Base-by-base conservation (phyloP, 1,140 invertebrate genomes). In the Lepidurus arcticus region DNA sequence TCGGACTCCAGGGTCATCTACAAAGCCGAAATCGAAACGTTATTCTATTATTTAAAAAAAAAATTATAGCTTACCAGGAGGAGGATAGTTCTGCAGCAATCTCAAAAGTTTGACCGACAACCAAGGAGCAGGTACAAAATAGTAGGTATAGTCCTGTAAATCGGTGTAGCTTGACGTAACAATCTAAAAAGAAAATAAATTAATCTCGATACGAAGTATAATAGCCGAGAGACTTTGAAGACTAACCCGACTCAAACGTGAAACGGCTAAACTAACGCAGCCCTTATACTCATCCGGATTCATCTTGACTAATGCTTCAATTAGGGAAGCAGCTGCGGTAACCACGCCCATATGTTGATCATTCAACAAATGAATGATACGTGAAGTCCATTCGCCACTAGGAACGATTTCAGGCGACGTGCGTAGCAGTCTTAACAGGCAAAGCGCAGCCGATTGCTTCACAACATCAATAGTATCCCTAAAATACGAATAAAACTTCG, bases 41-140 rank as follows among this genome's bases (percentile, higher is more conserved):
- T 80, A 80, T 75, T 78, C 44, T 34, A 79, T 24, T n/a, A 9
- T 24, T 80, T 53, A 75, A 44, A 77, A 11, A 24, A 75, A 74
- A 26, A 34, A 53, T 73, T 26, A 6, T 11, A 47, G 53, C n/a
- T 83, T 91, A 90, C 93, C 93, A 84, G 96, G 96, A 42, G 97
- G 96, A 78, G 96, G 97, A 85, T 99, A 99, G 85, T 99, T 99
- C 87, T 99, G 98, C 79, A 99, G 86, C 77, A 99, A 88, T 81
- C 97, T 88, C 78, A 99, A 87, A 75, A 99, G 87, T 88, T 99
- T 99, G 5, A 99, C 97, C 77, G 97, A 99, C 1, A 99, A 88
- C 98, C 98, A 99, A 13, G 98, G 98, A 43, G 98, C 98, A 79
- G 98, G 97, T 47, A 99, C 98, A 90, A 99, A 99, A 84, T 99